phyloP scores from a whole-genome alignment of 2,797 vertebrate species.

The Leptatherina wallacei region DNA sequence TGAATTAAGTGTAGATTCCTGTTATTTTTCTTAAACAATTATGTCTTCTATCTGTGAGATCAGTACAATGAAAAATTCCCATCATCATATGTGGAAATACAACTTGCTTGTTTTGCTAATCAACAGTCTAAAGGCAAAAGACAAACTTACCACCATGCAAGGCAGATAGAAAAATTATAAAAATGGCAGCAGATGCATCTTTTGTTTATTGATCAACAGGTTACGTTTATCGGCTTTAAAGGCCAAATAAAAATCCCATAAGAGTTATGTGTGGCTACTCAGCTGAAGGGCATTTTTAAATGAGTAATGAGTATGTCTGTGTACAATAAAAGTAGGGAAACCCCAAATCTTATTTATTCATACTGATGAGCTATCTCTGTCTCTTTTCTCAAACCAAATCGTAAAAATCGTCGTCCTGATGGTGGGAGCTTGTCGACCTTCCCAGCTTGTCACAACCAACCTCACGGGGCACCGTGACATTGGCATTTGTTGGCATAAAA shows the following conservation, averaged over 20 bases:
- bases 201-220: neutral
- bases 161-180: neutral
- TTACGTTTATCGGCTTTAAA: neutral
- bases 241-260: neutral
- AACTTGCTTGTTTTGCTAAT: neutral
- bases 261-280: neutral
- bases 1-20: too few species aligned
- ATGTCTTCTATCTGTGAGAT: too few species aligned
- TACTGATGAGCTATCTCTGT: neutral
- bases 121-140: neutral
- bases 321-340: neutral
- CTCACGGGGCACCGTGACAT: slow-evolving; percentile 54
- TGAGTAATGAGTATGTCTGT: neutral
- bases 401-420: slow-evolving; percentile 42
- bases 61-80: too few species aligned
- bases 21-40: neutral
- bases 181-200: neutral
- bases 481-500: slow-evolving; percentile 68
- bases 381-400: slow-evolving; percentile 5
- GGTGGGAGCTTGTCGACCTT: slow-evolving; percentile 37
- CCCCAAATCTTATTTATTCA: neutral
- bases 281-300: too few species aligned
- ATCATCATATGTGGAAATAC: too few species aligned
- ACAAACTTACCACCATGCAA: neutral
- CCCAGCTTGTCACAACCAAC: slow-evolving; percentile 55